Percentiles rank a stretch among this genome's conserved stretches.
Conservation (phyloP, 2,113 vertebrate genomes). For the Oreocharis arfaki region DNA sequence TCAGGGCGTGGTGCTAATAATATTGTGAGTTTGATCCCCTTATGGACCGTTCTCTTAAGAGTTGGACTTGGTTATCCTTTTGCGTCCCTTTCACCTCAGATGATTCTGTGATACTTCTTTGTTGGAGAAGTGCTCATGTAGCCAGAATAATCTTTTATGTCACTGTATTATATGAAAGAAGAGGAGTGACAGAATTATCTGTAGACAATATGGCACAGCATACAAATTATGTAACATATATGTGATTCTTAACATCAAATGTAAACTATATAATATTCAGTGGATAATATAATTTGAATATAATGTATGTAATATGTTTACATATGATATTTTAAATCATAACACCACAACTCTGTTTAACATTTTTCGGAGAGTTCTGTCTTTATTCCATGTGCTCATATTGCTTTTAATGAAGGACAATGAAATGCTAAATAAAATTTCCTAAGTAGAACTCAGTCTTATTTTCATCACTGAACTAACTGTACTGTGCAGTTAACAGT, state of each 20-base stretch:
- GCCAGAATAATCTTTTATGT: neutral
- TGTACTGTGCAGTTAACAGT: neutral
- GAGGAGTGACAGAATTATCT: neutral
- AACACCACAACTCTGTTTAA: rapidly evolving
- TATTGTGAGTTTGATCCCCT: neutral
- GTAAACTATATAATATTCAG: neutral
- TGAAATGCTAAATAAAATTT: neutral
- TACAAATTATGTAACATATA: neutral
- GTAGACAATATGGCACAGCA: neutral
- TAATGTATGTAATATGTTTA: neutral
- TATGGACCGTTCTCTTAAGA: neutral
- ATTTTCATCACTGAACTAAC: neutral
- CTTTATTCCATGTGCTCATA: neutral
- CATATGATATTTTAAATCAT: neutral
- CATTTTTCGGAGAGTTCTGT: neutral
- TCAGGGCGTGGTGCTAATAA: rapidly evolving
- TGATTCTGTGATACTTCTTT: neutral
- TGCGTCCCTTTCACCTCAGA: neutral
- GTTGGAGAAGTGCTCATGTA: neutral
- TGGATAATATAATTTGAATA: neutral
- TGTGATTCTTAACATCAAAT: neutral
- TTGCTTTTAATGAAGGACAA: neutral
- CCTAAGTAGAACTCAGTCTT: neutral
- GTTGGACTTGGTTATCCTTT: neutral
- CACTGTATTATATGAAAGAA: neutral